phyloP scores from a whole-genome alignment of 2,113 vertebrate genomes.

The Progne subis region DNA sequence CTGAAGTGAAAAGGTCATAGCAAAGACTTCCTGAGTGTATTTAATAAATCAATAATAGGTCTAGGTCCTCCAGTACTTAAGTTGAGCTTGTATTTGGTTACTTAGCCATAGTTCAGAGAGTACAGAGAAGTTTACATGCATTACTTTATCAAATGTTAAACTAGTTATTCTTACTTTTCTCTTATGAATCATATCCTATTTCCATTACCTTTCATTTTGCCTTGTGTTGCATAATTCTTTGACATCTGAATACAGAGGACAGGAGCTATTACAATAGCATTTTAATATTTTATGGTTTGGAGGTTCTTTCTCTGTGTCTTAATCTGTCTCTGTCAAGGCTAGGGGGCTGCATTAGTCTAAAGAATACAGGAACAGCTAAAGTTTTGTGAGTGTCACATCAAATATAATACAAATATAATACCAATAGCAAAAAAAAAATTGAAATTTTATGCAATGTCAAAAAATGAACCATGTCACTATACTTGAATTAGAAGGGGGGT shows the following conservation, averaged over 20 bases:
- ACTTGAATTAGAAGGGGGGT: background rate
- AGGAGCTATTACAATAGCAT: background rate
- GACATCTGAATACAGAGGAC: background rate
- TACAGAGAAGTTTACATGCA: background rate
- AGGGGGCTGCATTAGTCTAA: background rate
- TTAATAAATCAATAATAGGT: background rate
- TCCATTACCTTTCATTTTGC: background rate
- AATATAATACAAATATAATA: background rate
- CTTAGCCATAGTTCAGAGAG: background rate
- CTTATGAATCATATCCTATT: background rate
- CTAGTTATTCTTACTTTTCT: background rate
- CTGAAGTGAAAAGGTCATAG: background rate
- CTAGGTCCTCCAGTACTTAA: background rate
- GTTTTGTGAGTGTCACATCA: background rate
- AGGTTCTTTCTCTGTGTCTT: background rate
- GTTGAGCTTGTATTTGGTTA: background rate
- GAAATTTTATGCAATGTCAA: background rate
- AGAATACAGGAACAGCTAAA: background rate
- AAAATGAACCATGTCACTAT: background rate
- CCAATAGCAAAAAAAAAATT: background rate
- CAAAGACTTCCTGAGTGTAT: background rate
- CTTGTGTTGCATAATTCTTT: background rate
- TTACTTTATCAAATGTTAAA: background rate
- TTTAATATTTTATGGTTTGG: background rate
- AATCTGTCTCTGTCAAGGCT: background rate